phyloP scores from a whole-genome alignment of 2,888 invertebrate species.

The Sphaerophoria rueppellii region DNA sequence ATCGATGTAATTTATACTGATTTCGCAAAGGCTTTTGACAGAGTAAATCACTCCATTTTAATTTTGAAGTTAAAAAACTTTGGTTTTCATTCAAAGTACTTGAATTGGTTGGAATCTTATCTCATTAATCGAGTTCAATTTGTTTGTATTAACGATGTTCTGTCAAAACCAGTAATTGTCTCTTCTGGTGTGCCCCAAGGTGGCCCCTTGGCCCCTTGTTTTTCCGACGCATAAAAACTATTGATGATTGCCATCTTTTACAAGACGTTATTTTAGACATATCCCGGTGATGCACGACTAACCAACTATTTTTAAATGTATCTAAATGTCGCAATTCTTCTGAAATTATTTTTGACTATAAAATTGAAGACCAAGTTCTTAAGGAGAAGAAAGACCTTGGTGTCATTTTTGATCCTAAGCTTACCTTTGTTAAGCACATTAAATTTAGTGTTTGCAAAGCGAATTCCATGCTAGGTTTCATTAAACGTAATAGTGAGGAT shows the following conservation, averaged over 20 bases:
- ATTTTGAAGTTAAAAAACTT: background rate
- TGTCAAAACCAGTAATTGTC: background rate
- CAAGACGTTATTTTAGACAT: background rate
- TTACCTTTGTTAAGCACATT: background rate
- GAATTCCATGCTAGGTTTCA: background rate
- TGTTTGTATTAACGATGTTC: background rate
- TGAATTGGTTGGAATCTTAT: background rate
- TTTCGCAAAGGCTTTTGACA: too few species aligned
- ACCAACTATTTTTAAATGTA: background rate
- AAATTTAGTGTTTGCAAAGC: background rate
- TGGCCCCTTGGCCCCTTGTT: background rate
- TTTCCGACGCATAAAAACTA: too few species aligned
- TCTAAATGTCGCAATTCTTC: background rate
- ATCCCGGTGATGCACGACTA: background rate
- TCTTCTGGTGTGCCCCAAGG: background rate
- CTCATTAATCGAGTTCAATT: background rate
- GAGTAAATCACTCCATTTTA: background rate
- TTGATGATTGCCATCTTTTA: background rate
- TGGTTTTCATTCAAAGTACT: constrained; percentile 1
- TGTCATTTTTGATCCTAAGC: background rate
- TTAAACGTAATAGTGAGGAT: too few species aligned
- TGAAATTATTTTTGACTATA: background rate
- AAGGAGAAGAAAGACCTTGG: background rate
- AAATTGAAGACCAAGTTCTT: constrained; percentile 1
- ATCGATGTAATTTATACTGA: too few species aligned